Evolutionary conservation across 2,888 invertebrate genomes (phyloP).

Genomic region (Oxystoma pomonae): DNA sequence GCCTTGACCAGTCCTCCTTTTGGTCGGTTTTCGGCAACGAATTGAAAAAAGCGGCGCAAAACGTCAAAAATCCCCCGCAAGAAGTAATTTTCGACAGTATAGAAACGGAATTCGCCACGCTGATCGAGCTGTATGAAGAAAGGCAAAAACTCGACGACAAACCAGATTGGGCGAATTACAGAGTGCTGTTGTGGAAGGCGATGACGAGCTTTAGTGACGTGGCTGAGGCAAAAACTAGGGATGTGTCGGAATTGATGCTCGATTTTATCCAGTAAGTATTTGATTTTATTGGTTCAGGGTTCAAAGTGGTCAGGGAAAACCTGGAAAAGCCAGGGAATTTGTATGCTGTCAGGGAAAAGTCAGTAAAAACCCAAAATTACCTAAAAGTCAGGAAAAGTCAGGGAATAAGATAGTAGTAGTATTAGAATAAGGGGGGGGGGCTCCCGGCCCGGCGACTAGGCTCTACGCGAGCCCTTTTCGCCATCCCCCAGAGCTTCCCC

Average conservation of each 20-base stretch:
- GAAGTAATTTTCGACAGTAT: constrained; percentile 3
- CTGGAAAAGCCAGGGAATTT: too few relatives aligned
- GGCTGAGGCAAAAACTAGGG: constrained; percentile 76
- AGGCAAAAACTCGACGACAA: constrained; percentile 49
- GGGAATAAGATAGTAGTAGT: too few relatives aligned
- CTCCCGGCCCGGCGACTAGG: too few relatives aligned
- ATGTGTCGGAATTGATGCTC: constrained; percentile 75
- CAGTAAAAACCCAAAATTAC: too few relatives aligned
- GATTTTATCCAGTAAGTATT: constrained; percentile 64
- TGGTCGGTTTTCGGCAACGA: constrained; percentile 67
- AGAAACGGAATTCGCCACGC: constrained; percentile 29
- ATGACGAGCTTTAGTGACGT: constrained; percentile 70
- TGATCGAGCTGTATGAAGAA: constrained; percentile 36
- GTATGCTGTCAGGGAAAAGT: too few relatives aligned
- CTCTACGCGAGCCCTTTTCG: too few relatives aligned
- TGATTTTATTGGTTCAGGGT: constrained; percentile 3
- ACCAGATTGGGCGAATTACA: constrained; percentile 71
- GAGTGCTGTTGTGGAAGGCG: constrained; percentile 76
- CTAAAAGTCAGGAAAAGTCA: too few relatives aligned
- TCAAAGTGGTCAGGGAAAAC: too few relatives aligned
- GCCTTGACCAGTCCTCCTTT: constrained; percentile 58
- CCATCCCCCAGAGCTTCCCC: too few relatives aligned
- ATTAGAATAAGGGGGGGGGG: too few relatives aligned
- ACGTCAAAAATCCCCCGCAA: constrained; percentile 42
- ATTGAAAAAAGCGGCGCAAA: constrained; percentile 52